Percentiles rank a stretch among this genome's conserved stretches.
phyloP scores from a whole-genome alignment of 2,888 invertebrate species.

The Agrotis ipsilon region DNA sequence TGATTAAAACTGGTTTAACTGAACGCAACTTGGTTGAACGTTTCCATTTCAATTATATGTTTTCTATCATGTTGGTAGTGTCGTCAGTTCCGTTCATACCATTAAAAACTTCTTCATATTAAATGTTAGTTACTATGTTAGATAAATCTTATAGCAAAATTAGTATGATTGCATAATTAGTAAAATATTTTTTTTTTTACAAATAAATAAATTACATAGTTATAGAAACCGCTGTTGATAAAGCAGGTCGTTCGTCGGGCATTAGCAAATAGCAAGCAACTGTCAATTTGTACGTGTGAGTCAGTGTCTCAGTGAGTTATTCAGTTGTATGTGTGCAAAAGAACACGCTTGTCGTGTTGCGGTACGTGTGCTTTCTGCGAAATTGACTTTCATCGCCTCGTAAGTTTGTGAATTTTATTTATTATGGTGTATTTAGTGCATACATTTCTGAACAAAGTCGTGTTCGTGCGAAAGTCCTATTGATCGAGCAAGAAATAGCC shows the following conservation, averaged over 20 bases:
- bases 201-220: fast-evolving
- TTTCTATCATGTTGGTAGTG: slow-evolving; percentile 21
- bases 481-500: slow-evolving; percentile 60
- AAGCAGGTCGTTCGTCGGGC: slow-evolving; percentile 16
- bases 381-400: slow-evolving; percentile 90
- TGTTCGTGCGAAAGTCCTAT: slow-evolving; percentile 64
- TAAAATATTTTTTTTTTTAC: not conserved
- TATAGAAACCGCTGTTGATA: slow-evolving; percentile 28
- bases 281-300: slow-evolving; percentile 68
- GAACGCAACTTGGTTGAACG: too few species aligned
- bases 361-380: slow-evolving; percentile 88
- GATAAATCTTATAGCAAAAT: not conserved
- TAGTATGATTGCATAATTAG: not conserved
- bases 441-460: slow-evolving; percentile 53
- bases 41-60: too few species aligned
- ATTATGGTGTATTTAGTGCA: slow-evolving; percentile 81
- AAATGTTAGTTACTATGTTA: not conserved
- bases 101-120: not conserved
- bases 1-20: too few species aligned
- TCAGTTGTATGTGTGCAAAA: slow-evolving; percentile 85
- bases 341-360: slow-evolving; percentile 88
- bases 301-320: slow-evolving; percentile 49
- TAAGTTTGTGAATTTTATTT: slow-evolving; percentile 88
- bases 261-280: slow-evolving; percentile 45
- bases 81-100: slow-evolving; percentile 17